Base-by-base conservation (phyloP, 1,140 invertebrate species). In the Polypedilum vanderplanki region DNA sequence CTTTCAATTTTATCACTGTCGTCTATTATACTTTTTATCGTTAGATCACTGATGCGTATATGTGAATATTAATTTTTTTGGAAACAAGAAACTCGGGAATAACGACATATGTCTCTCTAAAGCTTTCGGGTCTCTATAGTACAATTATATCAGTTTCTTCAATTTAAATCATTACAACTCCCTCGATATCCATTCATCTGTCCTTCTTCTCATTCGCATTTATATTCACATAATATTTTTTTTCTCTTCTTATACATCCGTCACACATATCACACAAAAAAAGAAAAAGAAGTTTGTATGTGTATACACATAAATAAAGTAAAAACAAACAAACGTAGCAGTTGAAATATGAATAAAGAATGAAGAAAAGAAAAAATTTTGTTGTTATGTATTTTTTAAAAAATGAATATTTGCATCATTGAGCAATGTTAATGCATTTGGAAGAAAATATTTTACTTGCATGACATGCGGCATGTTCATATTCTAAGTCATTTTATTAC, bases 361-460 rank as follows among this genome's bases (percentile, higher is more conserved):
- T 46, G 41, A 57, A 57, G n/a, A 57, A 57, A 57, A 57, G n/a
- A 57, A 57, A 12, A 12, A 57, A n/a, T 57, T 57, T n/a, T 57
- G 46, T 12, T 15, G 41, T 15, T 57, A n/a, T 57, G 24, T 33
- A 33, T n/a, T n/a, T n/a, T n/a, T n/a, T n/a, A 70, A 70, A 18
- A 70, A 20, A 12, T 20, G 20, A 70, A 70, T 70, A 70, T 70
- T 70, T 70, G 65, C 65, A 70, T 70, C 17, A 70, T 70, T 70
- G 65, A 70, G 10, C 65, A 70, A 70, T 70, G 65, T 70, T 70
- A 70, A 70, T 70, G 65, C 65, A 18, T 70, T 70, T 70, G 17
- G 65, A 70, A 70, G 10, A 3, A 70, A 20, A 70, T 70, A 70
- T 18, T 70, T 70, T 70, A 20, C 65, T 15, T 70, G 65, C 17